These are phyloP conservation scores for Hormiphora californensis DNA, from an alignment of 37 sponge, comb jelly and placozoan genomes.

Conservation along the genomic window DNA sequence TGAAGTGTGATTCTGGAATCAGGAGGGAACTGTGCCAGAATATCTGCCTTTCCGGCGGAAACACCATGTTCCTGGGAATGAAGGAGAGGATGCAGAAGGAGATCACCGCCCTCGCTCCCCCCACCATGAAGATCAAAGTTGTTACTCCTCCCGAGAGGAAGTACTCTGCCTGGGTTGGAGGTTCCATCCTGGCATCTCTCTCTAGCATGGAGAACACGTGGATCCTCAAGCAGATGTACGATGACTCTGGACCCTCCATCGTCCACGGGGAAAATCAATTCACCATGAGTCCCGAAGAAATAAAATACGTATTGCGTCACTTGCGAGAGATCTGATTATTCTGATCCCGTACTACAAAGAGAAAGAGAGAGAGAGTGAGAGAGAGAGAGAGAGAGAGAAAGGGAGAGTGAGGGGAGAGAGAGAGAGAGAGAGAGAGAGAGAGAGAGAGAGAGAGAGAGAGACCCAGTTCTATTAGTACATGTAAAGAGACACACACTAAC, in stretches of 20 bases:
- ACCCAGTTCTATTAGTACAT: no score
- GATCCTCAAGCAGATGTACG: background rate
- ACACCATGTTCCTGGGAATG: background rate
- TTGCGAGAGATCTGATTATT: no score
- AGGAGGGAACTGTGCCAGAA: background rate
- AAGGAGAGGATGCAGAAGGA: slow-evolving; percentile 25
- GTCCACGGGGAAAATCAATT: background rate
- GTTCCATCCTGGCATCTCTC: slow-evolving; percentile 2
- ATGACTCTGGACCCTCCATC: background rate
- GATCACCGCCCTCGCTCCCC: slow-evolving; percentile 7
- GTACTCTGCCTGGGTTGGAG: background rate
- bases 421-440: no score
- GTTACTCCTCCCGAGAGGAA: background rate
- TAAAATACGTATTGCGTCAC: no score
- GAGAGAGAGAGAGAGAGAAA: no score
- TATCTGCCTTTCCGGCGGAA: slow-evolving; percentile 8
- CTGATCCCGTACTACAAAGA: no score
- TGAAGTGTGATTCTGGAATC: background rate
- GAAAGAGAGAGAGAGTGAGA: no score
- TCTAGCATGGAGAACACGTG: background rate
- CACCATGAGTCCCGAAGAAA: no score
- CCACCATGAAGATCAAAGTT: background rate
- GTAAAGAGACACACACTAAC: no score
- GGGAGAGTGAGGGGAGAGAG: no score
- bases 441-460: no score